Percentiles rank a stretch among this genome's conserved stretches.
Conservation (phyloP, 92 coral and sea anemone genomes). For the Umimayanthus kanabou region DNA sequence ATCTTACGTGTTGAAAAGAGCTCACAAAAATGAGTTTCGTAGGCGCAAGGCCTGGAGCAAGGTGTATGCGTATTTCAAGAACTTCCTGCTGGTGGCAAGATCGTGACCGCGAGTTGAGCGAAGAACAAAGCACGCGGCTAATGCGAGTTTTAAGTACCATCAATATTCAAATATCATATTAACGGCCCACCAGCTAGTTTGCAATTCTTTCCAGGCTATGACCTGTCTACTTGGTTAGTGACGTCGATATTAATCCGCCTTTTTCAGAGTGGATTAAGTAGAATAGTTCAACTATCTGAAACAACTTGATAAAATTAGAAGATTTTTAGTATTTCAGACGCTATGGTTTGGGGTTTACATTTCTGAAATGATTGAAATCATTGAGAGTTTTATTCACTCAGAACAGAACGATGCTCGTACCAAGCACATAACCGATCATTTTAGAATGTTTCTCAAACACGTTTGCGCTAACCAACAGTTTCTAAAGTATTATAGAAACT, state of each 20-base stretch:
- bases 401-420: no score
- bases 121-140: background rate
- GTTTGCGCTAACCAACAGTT: no score
- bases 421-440: no score
- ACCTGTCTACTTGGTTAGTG: slow-evolving; percentile 7
- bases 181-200: slow-evolving; percentile 1
- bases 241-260: slow-evolving; percentile 13
- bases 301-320: background rate
- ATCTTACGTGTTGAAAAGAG: background rate
- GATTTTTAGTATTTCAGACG: background rate
- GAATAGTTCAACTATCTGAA: background rate
- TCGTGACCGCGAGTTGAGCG: background rate
- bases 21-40: background rate
- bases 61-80: background rate
- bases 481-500: no score
- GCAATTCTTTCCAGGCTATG: background rate
- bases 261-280: background rate
- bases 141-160: background rate
- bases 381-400: no score
- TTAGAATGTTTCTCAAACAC: no score
- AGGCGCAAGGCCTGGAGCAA: background rate
- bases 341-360: no score
- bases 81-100: background rate
- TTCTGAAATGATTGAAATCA: no score
- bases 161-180: background rate